Evolutionary conservation across 2,888 invertebrate species (phyloP).

Genomic region (Drosophila testacea): DNA sequence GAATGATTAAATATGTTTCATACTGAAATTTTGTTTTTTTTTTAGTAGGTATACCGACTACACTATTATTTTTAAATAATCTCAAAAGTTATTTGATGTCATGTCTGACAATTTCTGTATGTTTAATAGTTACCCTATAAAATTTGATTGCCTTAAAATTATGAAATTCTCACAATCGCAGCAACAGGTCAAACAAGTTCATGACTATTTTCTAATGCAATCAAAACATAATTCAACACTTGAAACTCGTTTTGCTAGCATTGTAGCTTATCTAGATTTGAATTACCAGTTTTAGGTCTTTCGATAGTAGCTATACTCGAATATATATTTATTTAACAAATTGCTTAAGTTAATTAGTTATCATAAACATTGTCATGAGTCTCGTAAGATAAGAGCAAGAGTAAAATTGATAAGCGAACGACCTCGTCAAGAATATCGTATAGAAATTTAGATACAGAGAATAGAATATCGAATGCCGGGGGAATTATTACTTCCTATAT

Average conservation of each 20-base stretch:
- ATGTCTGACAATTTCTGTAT: too few species aligned
- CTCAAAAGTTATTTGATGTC: too few species aligned
- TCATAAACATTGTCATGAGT: constrained; percentile 12
- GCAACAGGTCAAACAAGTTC: constrained; percentile 5
- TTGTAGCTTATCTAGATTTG: constrained; percentile 36
- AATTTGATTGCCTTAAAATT: too few species aligned
- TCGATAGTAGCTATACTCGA: constrained; percentile 14
- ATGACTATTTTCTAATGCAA: constrained; percentile 9
- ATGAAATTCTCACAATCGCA: background rate
- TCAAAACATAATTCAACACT: constrained; percentile 3
- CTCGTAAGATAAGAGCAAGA: constrained; percentile 34
- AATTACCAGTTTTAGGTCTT: constrained; percentile 21
- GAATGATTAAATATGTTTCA: too few species aligned
- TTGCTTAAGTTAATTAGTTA: constrained; percentile 20
- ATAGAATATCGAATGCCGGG: constrained; percentile 22
- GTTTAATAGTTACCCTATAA: too few species aligned
- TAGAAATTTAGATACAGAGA: constrained; percentile 8
- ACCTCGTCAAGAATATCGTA: constrained; percentile 48
- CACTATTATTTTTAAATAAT: too few species aligned
- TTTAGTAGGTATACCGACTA: too few species aligned
- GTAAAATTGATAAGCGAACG: constrained; percentile 36
- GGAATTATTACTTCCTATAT: constrained; percentile 15
- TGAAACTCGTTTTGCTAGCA: constrained; percentile 34
- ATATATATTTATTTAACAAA: constrained; percentile 30
- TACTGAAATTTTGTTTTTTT: too few species aligned